phyloP scores from a whole-genome alignment of 35 echinoderm and acorn worm genomes.

The Eucidaris tribuloides region DNA sequence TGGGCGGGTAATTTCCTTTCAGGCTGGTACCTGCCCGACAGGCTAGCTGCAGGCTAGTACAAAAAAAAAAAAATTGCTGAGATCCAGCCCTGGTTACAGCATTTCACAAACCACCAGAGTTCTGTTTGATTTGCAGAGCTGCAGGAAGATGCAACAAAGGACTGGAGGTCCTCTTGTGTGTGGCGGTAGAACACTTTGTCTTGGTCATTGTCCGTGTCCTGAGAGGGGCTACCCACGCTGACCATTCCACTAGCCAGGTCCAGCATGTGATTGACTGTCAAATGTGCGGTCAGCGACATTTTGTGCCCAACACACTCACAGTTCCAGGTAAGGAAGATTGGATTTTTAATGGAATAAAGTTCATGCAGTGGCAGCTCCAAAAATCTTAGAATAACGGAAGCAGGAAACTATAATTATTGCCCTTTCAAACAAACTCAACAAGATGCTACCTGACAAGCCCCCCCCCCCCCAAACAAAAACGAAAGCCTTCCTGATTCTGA shows the following conservation, averaged over 20 bases:
- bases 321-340: constrained; percentile 21
- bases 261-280: constrained; percentile 45
- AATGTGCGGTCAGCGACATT: constrained; percentile 34
- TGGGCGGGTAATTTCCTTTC: no score
- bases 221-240: constrained; percentile 39
- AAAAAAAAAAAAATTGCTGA: no score
- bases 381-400: no score
- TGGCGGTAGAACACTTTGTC: constrained; percentile 57
- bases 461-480: no score
- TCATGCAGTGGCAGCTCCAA: background rate
- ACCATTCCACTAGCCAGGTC: constrained; percentile 30
- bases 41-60: no score
- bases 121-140: no score
- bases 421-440: no score
- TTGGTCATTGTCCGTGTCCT: constrained; percentile 43
- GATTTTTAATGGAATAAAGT: background rate
- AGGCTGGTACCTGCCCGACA: no score
- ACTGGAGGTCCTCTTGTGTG: constrained; percentile 38
- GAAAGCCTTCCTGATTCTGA: no score
- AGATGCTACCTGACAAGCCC: background rate
- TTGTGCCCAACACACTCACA: constrained; percentile 1
- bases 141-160: constrained; percentile 62
- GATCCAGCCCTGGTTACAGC: no score
- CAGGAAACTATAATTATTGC: no score
- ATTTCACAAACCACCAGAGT: no score